These are phyloP conservation scores for Gadopsis bispinosus DNA, from an alignment of 2,797 vertebrate genomes.

Conservation along the genomic window DNA sequence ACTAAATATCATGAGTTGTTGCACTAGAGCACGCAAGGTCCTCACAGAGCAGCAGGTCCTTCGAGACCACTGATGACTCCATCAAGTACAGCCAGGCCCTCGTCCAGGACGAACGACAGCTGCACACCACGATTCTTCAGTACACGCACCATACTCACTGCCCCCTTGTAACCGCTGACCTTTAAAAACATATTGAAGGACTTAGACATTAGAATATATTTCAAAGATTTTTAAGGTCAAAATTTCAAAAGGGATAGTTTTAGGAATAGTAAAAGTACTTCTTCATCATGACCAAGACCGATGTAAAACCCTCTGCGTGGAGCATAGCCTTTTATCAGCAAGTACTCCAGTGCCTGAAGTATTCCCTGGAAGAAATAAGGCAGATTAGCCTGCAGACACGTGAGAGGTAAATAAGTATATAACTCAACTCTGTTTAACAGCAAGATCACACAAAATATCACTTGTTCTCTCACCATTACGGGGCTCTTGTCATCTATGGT, in stretches of 20 bases:
- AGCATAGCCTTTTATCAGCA: slow-evolving; percentile 88
- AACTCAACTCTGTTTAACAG: background rate
- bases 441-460: background rate
- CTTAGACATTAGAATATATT: background rate
- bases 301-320: slow-evolving; percentile 93
- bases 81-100: slow-evolving; percentile 88
- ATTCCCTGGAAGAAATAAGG: slow-evolving; percentile 84
- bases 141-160: slow-evolving; percentile 85
- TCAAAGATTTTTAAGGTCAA: background rate
- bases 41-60: slow-evolving; percentile 92
- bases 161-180: slow-evolving; percentile 88
- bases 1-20: background rate
- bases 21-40: background rate
- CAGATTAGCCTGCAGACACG: background rate
- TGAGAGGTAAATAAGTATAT: background rate
- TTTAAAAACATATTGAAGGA: slow-evolving; percentile 60
- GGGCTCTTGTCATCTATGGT: slow-evolving; percentile 93
- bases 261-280: slow-evolving; percentile 59
- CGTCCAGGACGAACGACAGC: slow-evolving; percentile 91
- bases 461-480: slow-evolving; percentile 85
- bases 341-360: slow-evolving; percentile 92
- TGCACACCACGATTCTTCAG: slow-evolving; percentile 87
- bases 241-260: background rate
- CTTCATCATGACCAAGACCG: slow-evolving; percentile 92
- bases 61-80: slow-evolving; percentile 84